Percentiles rank a stretch among this genome's conserved stretches.
These are phyloP conservation scores for Theocolax elegans DNA, from an alignment of 1,140 invertebrate species.

Conservation along the genomic window DNA sequence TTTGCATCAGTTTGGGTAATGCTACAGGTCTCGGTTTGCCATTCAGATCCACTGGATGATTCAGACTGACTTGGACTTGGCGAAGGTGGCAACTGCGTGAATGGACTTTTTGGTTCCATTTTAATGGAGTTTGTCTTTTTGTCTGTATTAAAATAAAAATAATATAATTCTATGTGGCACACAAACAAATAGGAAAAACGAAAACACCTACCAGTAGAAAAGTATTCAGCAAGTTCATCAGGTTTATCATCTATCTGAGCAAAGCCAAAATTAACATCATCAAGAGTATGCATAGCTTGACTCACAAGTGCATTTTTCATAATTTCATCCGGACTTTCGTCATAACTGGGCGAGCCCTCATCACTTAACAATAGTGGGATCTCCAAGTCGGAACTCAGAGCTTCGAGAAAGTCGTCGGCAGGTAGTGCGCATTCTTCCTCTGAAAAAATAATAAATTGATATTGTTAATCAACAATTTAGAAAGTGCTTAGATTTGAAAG, in stretches of 20 bases:
- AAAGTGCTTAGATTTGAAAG: too few species aligned
- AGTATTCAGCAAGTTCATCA: constrained; percentile 12
- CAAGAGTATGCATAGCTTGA: constrained; percentile 28
- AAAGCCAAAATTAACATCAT: constrained; percentile 37
- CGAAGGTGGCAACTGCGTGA: constrained; percentile 50
- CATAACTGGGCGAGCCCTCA: constrained; percentile 43
- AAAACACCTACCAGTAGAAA: constrained; percentile 10
- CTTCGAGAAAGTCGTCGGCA: constrained; percentile 57
- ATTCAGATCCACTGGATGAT: constrained; percentile 49
- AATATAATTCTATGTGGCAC: not conserved
- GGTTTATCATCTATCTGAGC: constrained; percentile 17
- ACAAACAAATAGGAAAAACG: not conserved
- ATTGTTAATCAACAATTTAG: not conserved
- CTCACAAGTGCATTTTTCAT: constrained; percentile 43
- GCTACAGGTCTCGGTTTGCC: constrained; percentile 41
- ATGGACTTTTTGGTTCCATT: not conserved
- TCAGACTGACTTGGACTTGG: constrained; percentile 56
- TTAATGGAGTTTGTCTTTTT: not conserved
- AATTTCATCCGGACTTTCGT: constrained; percentile 50
- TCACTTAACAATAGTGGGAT: constrained; percentile 51
- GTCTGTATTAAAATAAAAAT: not conserved
- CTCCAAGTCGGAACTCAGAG: constrained; percentile 55
- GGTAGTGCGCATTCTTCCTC: constrained; percentile 49
- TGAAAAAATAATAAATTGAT: constrained; percentile 40
- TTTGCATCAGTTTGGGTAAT: constrained; percentile 1